Base-by-base conservation (phyloP, 2,113 vertebrate genomes). In the Tretioscincus oriximinensis region DNA sequence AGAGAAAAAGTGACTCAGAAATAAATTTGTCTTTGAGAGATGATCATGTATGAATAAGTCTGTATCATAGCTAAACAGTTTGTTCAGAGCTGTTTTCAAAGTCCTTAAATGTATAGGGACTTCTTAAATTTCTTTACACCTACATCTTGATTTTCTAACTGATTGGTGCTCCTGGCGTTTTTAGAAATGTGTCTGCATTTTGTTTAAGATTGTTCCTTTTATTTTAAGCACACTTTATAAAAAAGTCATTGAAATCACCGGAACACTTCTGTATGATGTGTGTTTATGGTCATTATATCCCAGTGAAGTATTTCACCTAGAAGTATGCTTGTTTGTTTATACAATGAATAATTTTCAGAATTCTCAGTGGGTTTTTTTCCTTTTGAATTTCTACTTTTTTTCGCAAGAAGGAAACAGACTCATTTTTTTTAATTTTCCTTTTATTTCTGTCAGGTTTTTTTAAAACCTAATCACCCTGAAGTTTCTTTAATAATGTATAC, bases 161-260 rank as follows among this genome's bases (percentile, higher is more conserved):
- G 60, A 49, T 28, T 35, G 21, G 12, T 54, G 47, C 47, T 73
- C 28, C 2, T 73, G n/a, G 73, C 63, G 68, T 90, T 76, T 76
- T 84, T 63, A 74, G 63, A 90, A 58, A 47, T n/a, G 31, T 45
- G 2, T 9, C 24, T 85, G 4, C 75, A 88, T 88, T 89, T 72
- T 84, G 22, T 76, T 73, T 73, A 73, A 66, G 0, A 2, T 61
- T 77, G 69, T 79, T 90, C 83, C 65, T 28, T 84, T 45, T 91
- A 82, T 75, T 65, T 83, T 91, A 85, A 84, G 85, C 29, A 79
- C 54, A 61, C 26, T 89, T 41, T 81, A 26, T 84, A 77, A 82
- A 71, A 51, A 88, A 90, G 45, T 71, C 64, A 60, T n/a, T 82
- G 41, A 84, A 88, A 86, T 74, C 26, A 80, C 28, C 84, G 51